phyloP scores from a whole-genome alignment of 30 jellyfish, hydroid and myxozoan genomes.

The Chrysaora quinquecirrha region DNA sequence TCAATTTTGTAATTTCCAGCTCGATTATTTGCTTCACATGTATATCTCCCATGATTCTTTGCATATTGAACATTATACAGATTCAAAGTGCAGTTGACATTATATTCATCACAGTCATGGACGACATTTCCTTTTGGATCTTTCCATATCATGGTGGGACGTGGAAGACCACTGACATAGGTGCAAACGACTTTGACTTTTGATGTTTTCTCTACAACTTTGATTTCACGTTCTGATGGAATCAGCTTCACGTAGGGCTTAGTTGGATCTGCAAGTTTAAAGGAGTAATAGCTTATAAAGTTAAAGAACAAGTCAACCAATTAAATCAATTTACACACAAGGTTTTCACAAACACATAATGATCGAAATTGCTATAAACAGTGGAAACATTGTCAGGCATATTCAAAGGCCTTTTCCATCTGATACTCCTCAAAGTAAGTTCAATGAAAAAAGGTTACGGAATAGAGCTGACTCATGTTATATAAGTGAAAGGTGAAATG shows the following conservation, averaged over 20 bases:
- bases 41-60: slow-evolving; percentile 40
- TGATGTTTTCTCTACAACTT: background rate
- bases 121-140: slow-evolving; percentile 36
- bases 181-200: slow-evolving; percentile 27
- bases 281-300: no score
- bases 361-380: no score
- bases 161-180: slow-evolving; percentile 45
- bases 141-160: slow-evolving; percentile 50
- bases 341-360: background rate
- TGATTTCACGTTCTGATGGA: background rate
- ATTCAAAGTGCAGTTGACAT: slow-evolving; percentile 13
- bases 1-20: slow-evolving; percentile 25
- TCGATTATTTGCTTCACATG: slow-evolving; percentile 30
- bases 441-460: background rate
- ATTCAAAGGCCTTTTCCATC: background rate
- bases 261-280: background rate
- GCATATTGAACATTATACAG: background rate
- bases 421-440: background rate
- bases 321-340: no score
- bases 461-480: background rate
- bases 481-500: no score
- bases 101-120: background rate
- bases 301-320: no score
- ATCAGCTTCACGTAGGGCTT: background rate
- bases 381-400: no score